Percentiles rank a stretch among this genome's conserved stretches.
phyloP scores from a whole-genome alignment of 2,113 vertebrate species.

The Apus apus region DNA sequence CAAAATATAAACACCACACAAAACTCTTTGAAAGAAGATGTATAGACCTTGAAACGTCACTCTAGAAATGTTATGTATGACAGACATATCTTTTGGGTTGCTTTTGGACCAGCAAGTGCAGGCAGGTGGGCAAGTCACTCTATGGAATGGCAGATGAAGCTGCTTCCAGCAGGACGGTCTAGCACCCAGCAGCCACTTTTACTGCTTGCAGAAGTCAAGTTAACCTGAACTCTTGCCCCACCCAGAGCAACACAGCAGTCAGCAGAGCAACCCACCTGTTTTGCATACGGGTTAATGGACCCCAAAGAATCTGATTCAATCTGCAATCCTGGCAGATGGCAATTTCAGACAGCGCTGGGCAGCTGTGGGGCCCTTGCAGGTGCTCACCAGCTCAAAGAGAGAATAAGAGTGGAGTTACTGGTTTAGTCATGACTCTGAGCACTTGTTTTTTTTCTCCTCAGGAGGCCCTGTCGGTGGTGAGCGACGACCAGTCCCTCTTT shows the following conservation, averaged over 20 bases:
- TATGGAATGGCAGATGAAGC: background rate
- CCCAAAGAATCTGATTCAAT: background rate
- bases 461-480: conserved; percentile 99
- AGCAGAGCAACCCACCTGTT: background rate
- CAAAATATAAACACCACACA: conserved; percentile 3
- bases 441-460: conserved; percentile 61
- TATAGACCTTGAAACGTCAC: background rate
- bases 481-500: conserved; percentile 98
- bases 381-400: conserved; percentile 36
- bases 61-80: background rate
- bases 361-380: conserved; percentile 4
- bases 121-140: background rate
- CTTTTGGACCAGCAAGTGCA: background rate
- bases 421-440: background rate
- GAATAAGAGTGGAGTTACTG: background rate
- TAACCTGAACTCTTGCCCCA: background rate
- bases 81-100: background rate
- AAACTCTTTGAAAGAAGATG: background rate
- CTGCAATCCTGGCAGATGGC: background rate
- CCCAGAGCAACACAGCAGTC: background rate
- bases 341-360: background rate
- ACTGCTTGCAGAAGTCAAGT: background rate
- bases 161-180: background rate
- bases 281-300: background rate
- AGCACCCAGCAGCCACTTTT: background rate